Conservation (phyloP, 1,140 invertebrate species). For the Drosophila mojavensis region DNA sequence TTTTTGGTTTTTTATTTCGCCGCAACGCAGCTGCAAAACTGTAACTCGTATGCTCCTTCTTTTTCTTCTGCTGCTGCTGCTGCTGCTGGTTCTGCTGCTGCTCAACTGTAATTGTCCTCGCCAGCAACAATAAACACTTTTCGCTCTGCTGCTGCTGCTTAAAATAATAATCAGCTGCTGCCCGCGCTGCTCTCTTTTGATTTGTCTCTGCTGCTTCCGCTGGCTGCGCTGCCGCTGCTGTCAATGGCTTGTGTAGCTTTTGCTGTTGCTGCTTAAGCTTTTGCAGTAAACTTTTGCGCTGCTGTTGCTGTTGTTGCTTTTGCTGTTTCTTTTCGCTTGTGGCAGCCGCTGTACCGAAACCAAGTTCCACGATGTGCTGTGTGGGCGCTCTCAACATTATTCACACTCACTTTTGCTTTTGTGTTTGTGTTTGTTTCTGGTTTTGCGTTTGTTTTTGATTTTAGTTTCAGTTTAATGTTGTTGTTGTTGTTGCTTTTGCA, state of each 20-base stretch:
- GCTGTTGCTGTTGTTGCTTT: conserved; percentile 30
- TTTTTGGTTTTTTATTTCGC: conserved; percentile 71
- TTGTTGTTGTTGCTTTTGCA: conserved; percentile 19
- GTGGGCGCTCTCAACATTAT: conserved; percentile 81
- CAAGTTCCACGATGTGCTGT: conserved; percentile 78
- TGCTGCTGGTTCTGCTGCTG: conserved; percentile 32
- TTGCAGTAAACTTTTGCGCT: conserved; percentile 63
- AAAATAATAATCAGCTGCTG: conserved; percentile 65
- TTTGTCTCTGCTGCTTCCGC: conserved; percentile 38
- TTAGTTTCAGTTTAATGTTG: conserved; percentile 11
- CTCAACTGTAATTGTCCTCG: conserved; percentile 44
- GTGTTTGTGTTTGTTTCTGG: conserved; percentile 29
- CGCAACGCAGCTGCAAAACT: conserved; percentile 63
- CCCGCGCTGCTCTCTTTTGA: conserved; percentile 40
- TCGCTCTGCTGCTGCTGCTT: conserved; percentile 55
- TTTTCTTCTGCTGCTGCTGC: conserved; percentile 53
- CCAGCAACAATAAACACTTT: conserved; percentile 56
- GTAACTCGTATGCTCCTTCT: conserved; percentile 66
- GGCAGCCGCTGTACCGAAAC: conserved; percentile 53
- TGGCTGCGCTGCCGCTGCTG: conserved; percentile 10
- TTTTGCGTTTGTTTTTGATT: conserved; percentile 26
- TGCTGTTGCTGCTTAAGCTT: conserved; percentile 65
- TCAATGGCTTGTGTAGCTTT: conserved; percentile 35
- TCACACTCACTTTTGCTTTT: conserved; percentile 76
- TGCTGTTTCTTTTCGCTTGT: conserved; percentile 24